A percentile compares a stretch with the other conserved stretches of the same genome.
These are phyloP conservation scores for Zapus hudsonius DNA, from an alignment of 2,113 vertebrate species.

Conservation along the genomic window DNA sequence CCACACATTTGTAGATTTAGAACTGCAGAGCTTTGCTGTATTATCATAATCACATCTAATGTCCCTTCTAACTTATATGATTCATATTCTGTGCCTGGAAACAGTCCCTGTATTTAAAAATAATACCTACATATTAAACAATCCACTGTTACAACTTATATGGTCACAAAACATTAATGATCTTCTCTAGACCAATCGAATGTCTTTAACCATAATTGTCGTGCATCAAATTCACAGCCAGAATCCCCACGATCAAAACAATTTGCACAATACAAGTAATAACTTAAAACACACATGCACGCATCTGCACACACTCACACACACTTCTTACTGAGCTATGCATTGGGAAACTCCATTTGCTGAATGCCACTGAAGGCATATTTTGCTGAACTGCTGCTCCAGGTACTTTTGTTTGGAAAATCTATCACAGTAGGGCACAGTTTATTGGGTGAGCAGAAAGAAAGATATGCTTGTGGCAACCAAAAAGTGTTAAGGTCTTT, in stretches of 20 bases:
- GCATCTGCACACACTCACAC: constrained; percentile 61
- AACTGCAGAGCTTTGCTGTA: constrained; percentile 65
- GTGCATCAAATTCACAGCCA: constrained; percentile 83
- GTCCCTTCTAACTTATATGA: constrained; percentile 74
- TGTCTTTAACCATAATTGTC: too few species aligned
- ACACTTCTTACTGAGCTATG: constrained; percentile 81
- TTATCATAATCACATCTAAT: constrained; percentile 74
- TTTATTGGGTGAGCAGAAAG: constrained; percentile 82
- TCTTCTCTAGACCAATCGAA: constrained; percentile 76
- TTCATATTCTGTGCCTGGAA: too few species aligned
- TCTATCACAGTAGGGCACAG: too few species aligned
- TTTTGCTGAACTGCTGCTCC: too few species aligned
- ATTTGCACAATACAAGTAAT: constrained; percentile 81
- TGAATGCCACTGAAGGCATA: constrained; percentile 77
- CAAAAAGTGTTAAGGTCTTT: constrained; percentile 79
- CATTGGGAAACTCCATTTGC: constrained; percentile 80
- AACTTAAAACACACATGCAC: constrained; percentile 79
- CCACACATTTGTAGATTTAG: constrained; percentile 62
- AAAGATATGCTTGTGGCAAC: constrained; percentile 81
- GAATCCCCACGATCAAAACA: constrained; percentile 80
- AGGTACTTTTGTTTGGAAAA: too few species aligned
- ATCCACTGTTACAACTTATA: too few species aligned
- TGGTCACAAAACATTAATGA: constrained; percentile 80
- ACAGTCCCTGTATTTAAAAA: too few species aligned
- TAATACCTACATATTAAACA: constrained; percentile 82